Percentiles rank a stretch among this genome's conserved stretches.
phyloP scores from a whole-genome alignment of 2,113 vertebrate species.

The Corythoichthys intestinalis region DNA sequence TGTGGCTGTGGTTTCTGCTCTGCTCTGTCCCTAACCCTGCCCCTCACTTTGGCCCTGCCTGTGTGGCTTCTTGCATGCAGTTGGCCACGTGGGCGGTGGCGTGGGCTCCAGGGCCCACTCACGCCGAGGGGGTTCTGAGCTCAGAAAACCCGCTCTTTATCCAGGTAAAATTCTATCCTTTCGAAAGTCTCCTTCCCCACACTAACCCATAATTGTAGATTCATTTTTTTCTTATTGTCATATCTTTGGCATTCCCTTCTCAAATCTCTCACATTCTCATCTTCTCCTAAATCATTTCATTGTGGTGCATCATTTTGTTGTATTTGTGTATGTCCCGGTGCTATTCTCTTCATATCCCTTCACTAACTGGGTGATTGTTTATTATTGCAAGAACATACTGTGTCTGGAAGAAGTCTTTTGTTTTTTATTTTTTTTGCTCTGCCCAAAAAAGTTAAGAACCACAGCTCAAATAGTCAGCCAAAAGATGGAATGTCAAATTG shows the following conservation, averaged over 20 bases:
- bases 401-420: constrained; percentile 25
- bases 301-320: background rate
- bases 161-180: constrained; percentile 54
- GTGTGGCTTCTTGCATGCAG: constrained; percentile 64
- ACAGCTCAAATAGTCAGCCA: background rate
- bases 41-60: constrained; percentile 59
- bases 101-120: constrained; percentile 41
- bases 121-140: constrained; percentile 54
- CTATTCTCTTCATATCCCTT: constrained; percentile 8
- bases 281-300: background rate
- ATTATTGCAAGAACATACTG: constrained; percentile 23
- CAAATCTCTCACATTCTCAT: constrained; percentile 7
- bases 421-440: constrained; percentile 25
- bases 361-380: constrained; percentile 30
- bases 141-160: constrained; percentile 55
- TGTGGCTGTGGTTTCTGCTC: constrained; percentile 53
- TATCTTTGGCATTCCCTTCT: background rate
- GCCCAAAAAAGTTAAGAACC: constrained; percentile 7
- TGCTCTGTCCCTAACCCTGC: constrained; percentile 57
- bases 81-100: constrained; percentile 39
- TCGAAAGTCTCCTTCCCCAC: constrained; percentile 8
- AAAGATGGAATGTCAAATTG: background rate
- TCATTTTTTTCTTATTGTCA: constrained; percentile 2
- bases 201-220: background rate
- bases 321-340: background rate